Evolutionary conservation across 30 jellyfish, hydroid and myxozoan species (phyloP), one percentile per base, ranked within the genome.

Genomic region (Hydractinia symbiolongicarpus): DNA sequence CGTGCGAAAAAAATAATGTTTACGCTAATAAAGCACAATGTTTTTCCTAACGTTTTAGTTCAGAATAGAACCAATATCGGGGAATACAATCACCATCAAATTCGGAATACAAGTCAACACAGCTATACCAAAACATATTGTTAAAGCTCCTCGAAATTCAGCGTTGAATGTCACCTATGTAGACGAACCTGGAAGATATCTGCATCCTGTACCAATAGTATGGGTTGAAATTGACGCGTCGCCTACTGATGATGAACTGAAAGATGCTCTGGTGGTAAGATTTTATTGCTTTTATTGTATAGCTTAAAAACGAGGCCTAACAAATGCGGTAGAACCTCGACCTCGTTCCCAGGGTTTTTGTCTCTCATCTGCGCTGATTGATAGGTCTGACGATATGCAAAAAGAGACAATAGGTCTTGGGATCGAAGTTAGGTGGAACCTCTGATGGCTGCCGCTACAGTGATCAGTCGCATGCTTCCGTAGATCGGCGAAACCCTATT

Each of bases 31-130:
- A 30, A 30, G 2, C 44, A 30, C 44, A 30, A 30, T 30, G 44
- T 57, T 89, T 64, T 44, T 44, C n/a, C 19, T 19, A 4, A 40
- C 9, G 5, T 15, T 56, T 13, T 64, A 86, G 95, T 79, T 53
- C 57, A 56, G 70, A 8, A 73, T 86, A 15, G 95, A 86, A 67
- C 95, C 95, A 5, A 50, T 79, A 4, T 71, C 91, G 55, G 95
- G 95, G 1, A 19, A 11, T 15, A 52, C 81, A 4, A 30, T 86
- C 50, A 72, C 77, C 66, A 8, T 64, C 40, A 52, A 14, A 10
- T 49, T 30, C 3, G n/a, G 86, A 16, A 73, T 74, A 53, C 95
- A 86, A 64, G 6, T 79, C 54, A 86, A 86, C 66, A 9, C 70
- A 5, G 83, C 67, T 4, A 20, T 86, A 9, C 86, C 89, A 13